Conservation (phyloP, 2,113 vertebrate genomes). For the Macquaria ambigua region DNA sequence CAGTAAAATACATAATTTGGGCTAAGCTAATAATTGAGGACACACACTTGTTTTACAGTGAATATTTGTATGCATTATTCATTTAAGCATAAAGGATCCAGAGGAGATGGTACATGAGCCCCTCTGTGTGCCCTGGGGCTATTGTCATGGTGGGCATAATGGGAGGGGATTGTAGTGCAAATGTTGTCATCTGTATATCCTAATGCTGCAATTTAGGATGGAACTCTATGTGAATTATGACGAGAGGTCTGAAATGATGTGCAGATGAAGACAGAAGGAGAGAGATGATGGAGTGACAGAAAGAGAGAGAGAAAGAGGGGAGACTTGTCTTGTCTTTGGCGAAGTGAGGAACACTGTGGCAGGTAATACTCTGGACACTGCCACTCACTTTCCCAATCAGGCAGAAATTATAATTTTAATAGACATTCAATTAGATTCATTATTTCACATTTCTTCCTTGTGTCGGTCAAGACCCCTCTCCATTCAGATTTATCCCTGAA, state of each 20-base stretch:
- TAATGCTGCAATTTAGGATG: conserved; percentile 58
- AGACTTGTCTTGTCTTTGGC: conserved; percentile 31
- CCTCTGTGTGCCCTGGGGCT: conserved; percentile 65
- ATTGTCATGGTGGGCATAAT: conserved; percentile 73
- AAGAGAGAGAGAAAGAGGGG: conserved; percentile 7
- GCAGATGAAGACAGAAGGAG: conserved; percentile 42
- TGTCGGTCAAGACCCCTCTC: conserved; percentile 66
- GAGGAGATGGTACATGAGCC: conserved; percentile 62
- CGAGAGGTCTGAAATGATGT: conserved; percentile 22
- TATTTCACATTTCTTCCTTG: conserved; percentile 66
- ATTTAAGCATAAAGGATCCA: conserved; percentile 70
- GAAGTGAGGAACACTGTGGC: conserved; percentile 43
- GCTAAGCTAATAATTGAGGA: conserved; percentile 55
- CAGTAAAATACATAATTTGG: conserved; percentile 57
- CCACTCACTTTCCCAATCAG: conserved; percentile 68
- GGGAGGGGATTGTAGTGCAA: conserved; percentile 66
- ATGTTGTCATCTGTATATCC: conserved; percentile 68
- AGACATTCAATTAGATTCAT: conserved; percentile 75
- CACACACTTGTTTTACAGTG: conserved; percentile 61
- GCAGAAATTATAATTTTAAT: conserved; percentile 72
- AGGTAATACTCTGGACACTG: conserved; percentile 68
- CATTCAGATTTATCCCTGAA: conserved; percentile 68
- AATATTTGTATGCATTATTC: conserved; percentile 69
- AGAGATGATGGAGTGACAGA: conserved; percentile 33
- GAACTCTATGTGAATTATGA: conserved; percentile 45